A percentile compares a stretch with the other conserved stretches of the same genome.
Conservation (phyloP, 2,888 invertebrate species). For the Neoascia interrupta region DNA sequence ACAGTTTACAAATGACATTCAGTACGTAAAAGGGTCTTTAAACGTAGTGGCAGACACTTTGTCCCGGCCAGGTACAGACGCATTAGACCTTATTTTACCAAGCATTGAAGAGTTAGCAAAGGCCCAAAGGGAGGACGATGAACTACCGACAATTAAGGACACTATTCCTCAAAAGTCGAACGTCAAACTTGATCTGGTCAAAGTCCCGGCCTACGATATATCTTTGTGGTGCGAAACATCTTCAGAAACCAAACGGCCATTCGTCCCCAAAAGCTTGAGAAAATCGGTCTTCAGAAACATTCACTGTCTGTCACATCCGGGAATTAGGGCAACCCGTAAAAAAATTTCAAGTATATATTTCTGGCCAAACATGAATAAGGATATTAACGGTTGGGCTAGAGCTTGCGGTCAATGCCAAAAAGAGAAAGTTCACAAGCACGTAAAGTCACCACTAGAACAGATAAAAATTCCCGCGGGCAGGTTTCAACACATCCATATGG, state of each 20-base stretch:
- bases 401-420: too few relatives aligned
- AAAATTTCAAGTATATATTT: constrained; percentile 29
- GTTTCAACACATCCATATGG: constrained; percentile 55
- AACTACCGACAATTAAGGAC: not conserved
- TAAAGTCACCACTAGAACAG: too few relatives aligned
- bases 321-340: constrained; percentile 14
- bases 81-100: not conserved
- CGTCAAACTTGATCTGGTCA: constrained; percentile 2
- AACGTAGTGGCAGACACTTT: constrained; percentile 19
- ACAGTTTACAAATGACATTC: constrained; percentile 31
- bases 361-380: too few relatives aligned
- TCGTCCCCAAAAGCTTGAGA: not conserved
- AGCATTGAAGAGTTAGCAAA: constrained; percentile 3
- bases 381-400: too few relatives aligned
- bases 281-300: constrained; percentile 1
- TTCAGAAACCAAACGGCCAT: too few relatives aligned
- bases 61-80: too few relatives aligned
- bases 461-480: constrained; percentile 24
- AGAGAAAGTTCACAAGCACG: too few relatives aligned
- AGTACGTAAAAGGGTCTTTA: constrained; percentile 6
- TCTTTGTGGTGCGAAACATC: constrained; percentile 23
- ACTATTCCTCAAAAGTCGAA: not conserved
- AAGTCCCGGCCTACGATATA: constrained; percentile 3
- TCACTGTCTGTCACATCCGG: constrained; percentile 15
- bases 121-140: constrained; percentile 11